Base-by-base conservation (phyloP, 1,140 invertebrate genomes). In the Lordiphosa collinella region DNA sequence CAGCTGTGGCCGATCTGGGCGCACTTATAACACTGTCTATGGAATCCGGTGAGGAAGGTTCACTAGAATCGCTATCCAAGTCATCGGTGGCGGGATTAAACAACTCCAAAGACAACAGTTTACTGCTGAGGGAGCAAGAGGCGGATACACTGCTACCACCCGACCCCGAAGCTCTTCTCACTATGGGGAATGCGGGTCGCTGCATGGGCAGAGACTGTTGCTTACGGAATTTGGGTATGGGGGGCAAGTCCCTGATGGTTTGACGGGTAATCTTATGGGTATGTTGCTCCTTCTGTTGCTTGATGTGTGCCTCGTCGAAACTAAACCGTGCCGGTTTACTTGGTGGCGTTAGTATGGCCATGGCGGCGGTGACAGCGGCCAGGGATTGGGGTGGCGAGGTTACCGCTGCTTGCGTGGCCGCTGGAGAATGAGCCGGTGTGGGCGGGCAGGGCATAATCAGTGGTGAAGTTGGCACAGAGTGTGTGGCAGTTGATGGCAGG, bases 71-170 rank as follows among this genome's bases (percentile, higher is more conserved):
- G 70, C 95, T 96, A 79, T 97, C 96, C 87, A 96, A 91, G 74
- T 97, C 96, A 86, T 97, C 96, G 5, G 94, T 96, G 76, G 96
- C 96, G 1, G 96, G 96, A 90, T 97, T 97, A 74, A 96, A 97
- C 4, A 97, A 89, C 86, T 97, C 96, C 46, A 96, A 88, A 1
- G 94, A 94, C 50, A 96, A 90, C 9, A 96, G 84, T 50, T 94
- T 93, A 0, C 94, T 90, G 49, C 54, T 59, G 11, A 76, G 52
- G 7, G 71, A 55, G 18, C 65, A 90, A 0, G 59, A 41, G 7
- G 54, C 40, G 49, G 91, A 91, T 6, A 60, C 25, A 29, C 25
- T 29, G 4, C 18, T 22, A 29, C 7, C 8, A 0, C 69, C 75
- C 1, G 75, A 76, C 1, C 76, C 76, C 2, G 76, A 80, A 5